A percentile compares a stretch with the other conserved stretches of the same genome.
phyloP scores from a whole-genome alignment of 2,888 invertebrate species.

The Dynastes maya region DNA sequence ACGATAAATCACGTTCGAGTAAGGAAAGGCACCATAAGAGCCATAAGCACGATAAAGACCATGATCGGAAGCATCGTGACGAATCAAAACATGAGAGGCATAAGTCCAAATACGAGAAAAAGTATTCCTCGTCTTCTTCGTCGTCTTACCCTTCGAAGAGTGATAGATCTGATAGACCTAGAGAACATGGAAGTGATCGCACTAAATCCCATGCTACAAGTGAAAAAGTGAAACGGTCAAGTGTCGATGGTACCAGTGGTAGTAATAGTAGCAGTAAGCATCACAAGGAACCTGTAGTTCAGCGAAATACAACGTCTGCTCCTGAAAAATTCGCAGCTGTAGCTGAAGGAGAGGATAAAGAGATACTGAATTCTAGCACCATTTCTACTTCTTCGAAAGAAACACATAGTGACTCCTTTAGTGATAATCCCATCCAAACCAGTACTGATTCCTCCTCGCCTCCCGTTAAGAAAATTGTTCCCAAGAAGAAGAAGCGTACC shows the following conservation, averaged over 20 bases:
- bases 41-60: slow-evolving; percentile 54
- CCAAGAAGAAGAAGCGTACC: slow-evolving; percentile 61
- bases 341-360: not conserved
- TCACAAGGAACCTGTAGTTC: slow-evolving; percentile 10
- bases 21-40: slow-evolving; percentile 50
- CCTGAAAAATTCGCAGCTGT: not conserved
- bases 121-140: slow-evolving; percentile 34
- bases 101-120: slow-evolving; percentile 46
- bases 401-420: slow-evolving; percentile 1
- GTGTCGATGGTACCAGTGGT: not conserved
- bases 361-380: slow-evolving; percentile 1
- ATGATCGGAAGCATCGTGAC: slow-evolving; percentile 52
- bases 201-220: not conserved
- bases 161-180: not conserved
- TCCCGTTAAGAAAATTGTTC: not conserved
- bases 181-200: not conserved
- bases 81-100: slow-evolving; percentile 51
- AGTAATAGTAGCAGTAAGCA: not conserved
- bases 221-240: slow-evolving; percentile 18
- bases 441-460: slow-evolving; percentile 5
- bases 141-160: not conserved
- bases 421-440: slow-evolving; percentile 3
- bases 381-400: slow-evolving; percentile 4
- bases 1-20: slow-evolving; percentile 51
- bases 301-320: not conserved